A percentile compares a stretch with the other conserved stretches of the same genome.
Evolutionary conservation across 2,888 invertebrate genomes (phyloP).

Genomic region (Harpalus rubripes): DNA sequence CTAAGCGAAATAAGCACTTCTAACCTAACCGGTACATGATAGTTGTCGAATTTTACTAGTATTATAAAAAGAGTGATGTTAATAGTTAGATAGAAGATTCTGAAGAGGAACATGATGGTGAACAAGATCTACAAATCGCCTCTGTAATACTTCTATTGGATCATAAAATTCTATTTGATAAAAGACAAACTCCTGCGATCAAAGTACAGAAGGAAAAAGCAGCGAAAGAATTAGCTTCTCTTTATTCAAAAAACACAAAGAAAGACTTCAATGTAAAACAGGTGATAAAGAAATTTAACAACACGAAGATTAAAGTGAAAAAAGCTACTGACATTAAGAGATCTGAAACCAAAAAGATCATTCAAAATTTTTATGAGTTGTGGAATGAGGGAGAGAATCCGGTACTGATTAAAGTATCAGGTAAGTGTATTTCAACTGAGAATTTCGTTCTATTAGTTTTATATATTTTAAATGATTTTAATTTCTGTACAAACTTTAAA

Average conservation of each 20-base stretch:
- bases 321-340: slow-evolving; percentile 47
- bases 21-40: neutral
- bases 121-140: neutral
- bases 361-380: slow-evolving; percentile 55
- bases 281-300: slow-evolving; percentile 41
- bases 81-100: neutral
- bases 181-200: neutral
- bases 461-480: neutral
- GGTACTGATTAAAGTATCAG: slow-evolving; percentile 52
- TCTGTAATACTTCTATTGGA: neutral
- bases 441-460: slow-evolving; percentile 18
- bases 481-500: neutral
- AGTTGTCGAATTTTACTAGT: neutral
- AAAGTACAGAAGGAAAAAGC: slow-evolving; percentile 4
- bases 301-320: slow-evolving; percentile 51
- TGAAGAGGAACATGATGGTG: neutral
- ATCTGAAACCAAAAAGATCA: slow-evolving; percentile 43
- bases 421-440: slow-evolving; percentile 32
- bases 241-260: slow-evolving; percentile 18
- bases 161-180: neutral
- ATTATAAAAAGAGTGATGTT: neutral
- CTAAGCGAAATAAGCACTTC: neutral
- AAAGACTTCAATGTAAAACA: slow-evolving; percentile 48
- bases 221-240: slow-evolving; percentile 62
- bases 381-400: slow-evolving; percentile 56